phyloP scores from a whole-genome alignment of 2,113 vertebrate genomes.

The Boulengeromyrus knoepffleri region DNA sequence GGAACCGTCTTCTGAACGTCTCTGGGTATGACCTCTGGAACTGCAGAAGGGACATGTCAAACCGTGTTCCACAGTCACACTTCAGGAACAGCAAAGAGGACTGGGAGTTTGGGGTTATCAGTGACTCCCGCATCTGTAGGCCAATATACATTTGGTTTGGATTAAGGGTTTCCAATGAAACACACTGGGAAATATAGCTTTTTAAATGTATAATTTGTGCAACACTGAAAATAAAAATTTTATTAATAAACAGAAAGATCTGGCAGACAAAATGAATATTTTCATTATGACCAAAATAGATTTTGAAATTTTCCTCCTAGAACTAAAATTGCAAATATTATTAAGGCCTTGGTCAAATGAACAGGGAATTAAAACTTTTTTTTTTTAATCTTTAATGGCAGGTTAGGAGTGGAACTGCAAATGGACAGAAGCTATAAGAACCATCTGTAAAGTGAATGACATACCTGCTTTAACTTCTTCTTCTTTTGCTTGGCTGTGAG shows the following conservation, averaged over 20 bases:
- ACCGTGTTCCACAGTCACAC: not conserved
- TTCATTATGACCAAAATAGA: not conserved
- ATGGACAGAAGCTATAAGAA: not conserved
- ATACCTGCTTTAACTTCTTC: slow-evolving; percentile 75
- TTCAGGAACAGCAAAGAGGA: not conserved
- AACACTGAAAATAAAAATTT: not conserved
- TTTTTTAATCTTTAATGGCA: not conserved
- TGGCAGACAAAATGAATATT: not conserved
- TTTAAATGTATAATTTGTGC: not conserved
- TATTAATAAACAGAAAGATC: not conserved
- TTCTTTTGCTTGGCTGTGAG: slow-evolving; percentile 75
- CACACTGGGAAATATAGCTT: not conserved
- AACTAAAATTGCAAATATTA: not conserved
- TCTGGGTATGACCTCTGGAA: slow-evolving; percentile 81
- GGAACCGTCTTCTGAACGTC: slow-evolving; percentile 69
- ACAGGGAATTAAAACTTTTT: not conserved
- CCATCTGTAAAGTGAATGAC: not conserved
- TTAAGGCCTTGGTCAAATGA: not conserved
- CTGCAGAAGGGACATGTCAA: slow-evolving; percentile 46
- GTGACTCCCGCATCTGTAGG: not conserved
- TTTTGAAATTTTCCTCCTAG: not conserved
- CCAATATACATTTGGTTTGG: not conserved
- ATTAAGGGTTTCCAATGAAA: not conserved
- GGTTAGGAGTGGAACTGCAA: not conserved
- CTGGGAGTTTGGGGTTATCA: not conserved